Conservation (phyloP, 2,888 invertebrate genomes). For the Lagria hirta region DNA sequence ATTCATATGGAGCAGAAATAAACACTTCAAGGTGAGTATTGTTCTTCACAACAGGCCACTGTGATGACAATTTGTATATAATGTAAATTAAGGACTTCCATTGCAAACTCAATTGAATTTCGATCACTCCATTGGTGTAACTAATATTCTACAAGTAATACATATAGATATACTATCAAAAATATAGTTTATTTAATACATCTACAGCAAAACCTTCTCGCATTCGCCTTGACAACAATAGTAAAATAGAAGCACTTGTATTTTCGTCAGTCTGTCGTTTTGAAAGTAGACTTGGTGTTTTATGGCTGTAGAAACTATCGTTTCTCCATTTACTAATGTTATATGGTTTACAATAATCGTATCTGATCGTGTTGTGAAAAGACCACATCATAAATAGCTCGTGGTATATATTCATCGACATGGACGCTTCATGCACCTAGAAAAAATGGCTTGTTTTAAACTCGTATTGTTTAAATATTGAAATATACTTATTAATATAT, state of each 20-base stretch:
- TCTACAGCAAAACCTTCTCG: conserved; percentile 75
- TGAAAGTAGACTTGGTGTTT: conserved; percentile 59
- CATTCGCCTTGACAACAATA: conserved; percentile 70
- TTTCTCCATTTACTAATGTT: conserved; percentile 51
- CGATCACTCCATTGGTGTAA: conserved; percentile 59
- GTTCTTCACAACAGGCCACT: conserved; percentile 60
- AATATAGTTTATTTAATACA: conserved; percentile 51
- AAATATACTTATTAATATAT: no score
- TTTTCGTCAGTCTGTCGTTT: conserved; percentile 68
- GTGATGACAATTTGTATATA: conserved; percentile 64
- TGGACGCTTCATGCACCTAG: conserved; percentile 44
- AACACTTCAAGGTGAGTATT: conserved; percentile 50
- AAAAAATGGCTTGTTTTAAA: no score
- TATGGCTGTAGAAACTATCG: conserved; percentile 59
- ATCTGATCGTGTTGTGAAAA: conserved; percentile 40
- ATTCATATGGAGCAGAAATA: conserved; percentile 66
- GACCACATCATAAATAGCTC: conserved; percentile 46
- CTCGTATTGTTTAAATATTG: no score
- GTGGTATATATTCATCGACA: conserved; percentile 50
- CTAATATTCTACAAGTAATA: conserved; percentile 51
- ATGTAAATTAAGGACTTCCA: conserved; percentile 74
- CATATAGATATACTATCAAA: no score
- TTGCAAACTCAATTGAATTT: conserved; percentile 66
- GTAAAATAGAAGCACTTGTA: conserved; percentile 62
- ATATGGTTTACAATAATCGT: conserved; percentile 35